Base-by-base conservation (phyloP, 2,888 invertebrate genomes). In the Physocephala rufipes region DNA sequence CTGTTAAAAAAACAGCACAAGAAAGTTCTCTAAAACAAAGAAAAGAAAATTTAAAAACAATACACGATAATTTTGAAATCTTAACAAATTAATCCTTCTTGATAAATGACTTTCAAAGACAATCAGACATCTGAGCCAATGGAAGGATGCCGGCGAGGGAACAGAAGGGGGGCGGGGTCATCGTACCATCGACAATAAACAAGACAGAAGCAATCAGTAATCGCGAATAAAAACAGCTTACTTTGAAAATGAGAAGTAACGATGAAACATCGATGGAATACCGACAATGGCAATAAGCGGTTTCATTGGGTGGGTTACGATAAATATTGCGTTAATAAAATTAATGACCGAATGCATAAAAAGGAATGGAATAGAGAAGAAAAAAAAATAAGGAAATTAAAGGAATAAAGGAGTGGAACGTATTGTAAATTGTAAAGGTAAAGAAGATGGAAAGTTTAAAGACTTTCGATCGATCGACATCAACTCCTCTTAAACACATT, bases 301-400 rank as follows among this genome's bases (percentile, higher is more conserved):
- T 36, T 9, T 5, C 19, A 13, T 24, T 59, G 59, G 59, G 59
- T 5, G 59, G 59, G 28, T 30, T 9, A 15, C 30, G 28, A 59
- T 59, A 59, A 59, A 59, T 59, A 59, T 26, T 59, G 59, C 26
- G 59, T 59, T 59, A 59, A 26, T 59, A 28, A 59, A 59, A 59
- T 59, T 28, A 59, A 59, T 28, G 59, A 24, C 30, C 9, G 59
- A 59, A 59, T 30, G n/a, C 26, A 24, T n/a, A n/a, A n/a, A n/a
- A n/a, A n/a, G n/a, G n/a, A n/a, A n/a, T n/a, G n/a, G n/a, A n/a
- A n/a, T n/a, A n/a, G n/a, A n/a, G n/a, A 24, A 28, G 4, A 13
- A 16, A 49, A 49, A 24, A 3, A 55, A 59, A 13, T 16, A 59
- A 59, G n/a, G 59, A 16, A 59, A 59, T n/a, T n/a, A n/a, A n/a